Evolutionary conservation across 2,113 vertebrate species (phyloP).

Genomic region (Microcebus jonahi): DNA sequence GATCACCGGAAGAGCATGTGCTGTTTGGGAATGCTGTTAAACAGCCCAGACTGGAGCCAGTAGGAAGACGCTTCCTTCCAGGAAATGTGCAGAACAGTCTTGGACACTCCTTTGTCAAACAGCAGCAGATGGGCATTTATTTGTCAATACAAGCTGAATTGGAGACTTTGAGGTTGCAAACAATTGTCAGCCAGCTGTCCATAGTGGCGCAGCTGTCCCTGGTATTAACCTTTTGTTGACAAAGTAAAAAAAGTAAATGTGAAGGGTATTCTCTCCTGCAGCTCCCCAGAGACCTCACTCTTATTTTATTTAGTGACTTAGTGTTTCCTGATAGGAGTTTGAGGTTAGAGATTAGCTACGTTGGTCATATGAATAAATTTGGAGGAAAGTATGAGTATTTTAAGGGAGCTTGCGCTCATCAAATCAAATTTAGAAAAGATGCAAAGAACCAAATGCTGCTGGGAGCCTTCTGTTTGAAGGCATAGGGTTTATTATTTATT

Average conservation of each 20-base stretch:
- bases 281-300: neutral
- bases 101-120: conserved; percentile 44
- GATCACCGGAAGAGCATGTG: neutral
- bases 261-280: neutral
- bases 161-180: neutral
- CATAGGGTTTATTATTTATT: neutral
- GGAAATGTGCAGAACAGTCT: conserved; percentile 37
- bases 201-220: neutral
- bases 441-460: neutral
- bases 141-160: neutral
- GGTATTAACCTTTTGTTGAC: neutral
- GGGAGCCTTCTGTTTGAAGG: neutral
- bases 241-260: neutral
- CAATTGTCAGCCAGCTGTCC: neutral
- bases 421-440: neutral
- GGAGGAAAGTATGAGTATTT: neutral
- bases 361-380: neutral
- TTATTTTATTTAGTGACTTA: conserved; percentile 17
- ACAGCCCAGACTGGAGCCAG: neutral
- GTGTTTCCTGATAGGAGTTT: neutral
- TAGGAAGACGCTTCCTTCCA: conserved; percentile 47
- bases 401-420: neutral
- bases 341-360: neutral
- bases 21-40: neutral
- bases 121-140: neutral